phyloP scores from a whole-genome alignment of 2,113 vertebrate genomes.

The Prolemur simus region DNA sequence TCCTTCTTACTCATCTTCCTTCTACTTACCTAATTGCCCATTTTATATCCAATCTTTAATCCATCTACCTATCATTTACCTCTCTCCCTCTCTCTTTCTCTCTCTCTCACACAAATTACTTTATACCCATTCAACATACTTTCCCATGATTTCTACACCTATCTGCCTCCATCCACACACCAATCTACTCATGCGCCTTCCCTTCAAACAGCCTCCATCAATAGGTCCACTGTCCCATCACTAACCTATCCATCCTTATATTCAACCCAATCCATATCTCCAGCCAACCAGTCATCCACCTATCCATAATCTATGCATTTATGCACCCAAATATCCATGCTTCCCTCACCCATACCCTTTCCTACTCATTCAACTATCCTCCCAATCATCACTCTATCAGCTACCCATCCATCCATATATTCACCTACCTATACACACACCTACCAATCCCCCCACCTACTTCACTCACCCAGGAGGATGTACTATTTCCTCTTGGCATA shows the following conservation, averaged over 20 bases:
- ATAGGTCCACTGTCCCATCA: neutral
- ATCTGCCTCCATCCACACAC: neutral
- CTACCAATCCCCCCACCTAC: neutral
- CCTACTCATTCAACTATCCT: neutral
- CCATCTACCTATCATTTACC: neutral
- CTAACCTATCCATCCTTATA: neutral
- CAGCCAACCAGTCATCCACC: neutral
- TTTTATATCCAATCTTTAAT: neutral
- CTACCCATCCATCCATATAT: neutral
- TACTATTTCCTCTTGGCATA: neutral
- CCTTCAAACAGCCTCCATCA: neutral
- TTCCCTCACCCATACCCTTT: neutral
- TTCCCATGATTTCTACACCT: neutral
- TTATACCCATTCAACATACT: neutral
- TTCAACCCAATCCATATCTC: neutral
- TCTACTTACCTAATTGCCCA: neutral
- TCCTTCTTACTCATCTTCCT: neutral
- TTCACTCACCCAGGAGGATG: neutral
- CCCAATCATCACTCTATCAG: neutral
- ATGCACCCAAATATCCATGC: neutral
- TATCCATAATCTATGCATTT: neutral
- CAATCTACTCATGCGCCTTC: neutral
- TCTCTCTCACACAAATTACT: neutral
- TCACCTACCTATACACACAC: neutral
- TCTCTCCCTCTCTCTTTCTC: neutral